A percentile compares a stretch with the other conserved stretches of the same genome.
phyloP scores from a whole-genome alignment of 2,888 invertebrate species.

The Clanis bilineata region DNA sequence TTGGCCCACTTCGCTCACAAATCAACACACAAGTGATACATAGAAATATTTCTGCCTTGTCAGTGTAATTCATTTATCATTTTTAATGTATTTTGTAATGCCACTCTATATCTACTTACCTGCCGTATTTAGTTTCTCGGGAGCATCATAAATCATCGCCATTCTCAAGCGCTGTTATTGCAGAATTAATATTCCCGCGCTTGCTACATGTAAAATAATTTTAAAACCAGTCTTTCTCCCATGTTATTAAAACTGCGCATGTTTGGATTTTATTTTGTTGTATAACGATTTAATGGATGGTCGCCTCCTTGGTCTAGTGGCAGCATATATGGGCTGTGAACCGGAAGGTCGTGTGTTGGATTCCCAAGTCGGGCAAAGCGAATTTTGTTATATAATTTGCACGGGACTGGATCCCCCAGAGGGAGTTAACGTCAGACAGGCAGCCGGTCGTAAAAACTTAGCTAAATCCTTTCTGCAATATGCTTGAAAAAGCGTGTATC shows the following conservation, averaged over 20 bases:
- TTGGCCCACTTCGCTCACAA: neutral
- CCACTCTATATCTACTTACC: conserved; percentile 2
- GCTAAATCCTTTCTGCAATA: too few species aligned
- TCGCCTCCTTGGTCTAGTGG: too few species aligned
- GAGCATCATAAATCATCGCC: conserved; percentile 3
- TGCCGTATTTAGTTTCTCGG: neutral
- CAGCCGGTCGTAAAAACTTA: too few species aligned
- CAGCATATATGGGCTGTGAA: too few species aligned
- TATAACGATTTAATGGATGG: too few species aligned
- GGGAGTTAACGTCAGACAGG: too few species aligned
- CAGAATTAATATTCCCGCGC: neutral
- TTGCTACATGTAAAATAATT: neutral
- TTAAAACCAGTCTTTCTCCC: neutral
- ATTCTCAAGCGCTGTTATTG: neutral
- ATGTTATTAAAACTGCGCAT: neutral
- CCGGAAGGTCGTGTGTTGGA: too few species aligned
- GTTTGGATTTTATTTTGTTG: too few species aligned
- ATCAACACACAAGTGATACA: neutral
- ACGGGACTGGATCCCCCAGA: too few species aligned
- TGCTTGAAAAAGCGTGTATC: too few species aligned
- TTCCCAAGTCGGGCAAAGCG: too few species aligned
- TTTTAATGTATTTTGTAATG: conserved; percentile 11
- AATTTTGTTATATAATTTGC: too few species aligned
- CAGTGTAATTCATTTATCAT: conserved; percentile 10
- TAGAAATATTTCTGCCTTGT: conserved; percentile 1